Evolutionary conservation across 1,140 invertebrate species (phyloP).

Genomic region (Samia ricini): DNA sequence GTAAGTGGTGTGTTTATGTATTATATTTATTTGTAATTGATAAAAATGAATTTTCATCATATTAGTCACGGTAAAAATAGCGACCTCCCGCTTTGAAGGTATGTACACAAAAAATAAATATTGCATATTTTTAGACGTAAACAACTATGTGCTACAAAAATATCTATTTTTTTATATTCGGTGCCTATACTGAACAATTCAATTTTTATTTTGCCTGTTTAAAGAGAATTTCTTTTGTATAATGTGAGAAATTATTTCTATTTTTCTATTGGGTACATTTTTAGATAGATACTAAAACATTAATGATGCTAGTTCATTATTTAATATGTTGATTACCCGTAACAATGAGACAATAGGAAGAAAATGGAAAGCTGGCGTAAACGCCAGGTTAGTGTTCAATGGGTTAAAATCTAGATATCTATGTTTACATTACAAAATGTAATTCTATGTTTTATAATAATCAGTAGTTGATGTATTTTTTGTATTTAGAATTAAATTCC

Average conservation of each 20-base stretch:
- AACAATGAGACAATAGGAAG: no score
- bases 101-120: conserved; percentile 1
- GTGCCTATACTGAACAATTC: background rate
- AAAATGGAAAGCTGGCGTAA: no score
- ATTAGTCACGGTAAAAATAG: conserved; percentile 36
- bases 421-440: no score
- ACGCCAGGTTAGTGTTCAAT: no score
- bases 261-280: no score
- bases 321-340: no score
- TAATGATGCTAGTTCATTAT: no score
- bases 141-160: background rate
- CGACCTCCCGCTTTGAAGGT: conserved; percentile 49
- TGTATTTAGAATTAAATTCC: no score
- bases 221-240: background rate
- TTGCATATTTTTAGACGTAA: background rate
- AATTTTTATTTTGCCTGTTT: background rate
- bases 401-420: no score
- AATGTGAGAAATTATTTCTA: background rate
- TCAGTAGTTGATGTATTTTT: no score
- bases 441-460: no score
- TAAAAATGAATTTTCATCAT: conserved; percentile 4
- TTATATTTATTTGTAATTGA: background rate
- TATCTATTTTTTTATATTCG: background rate
- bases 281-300: no score
- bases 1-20: conserved; percentile 8